These are phyloP conservation scores for Drosophila sp. DNA, from an alignment of 1,140 invertebrate genomes.

Conservation along the genomic window DNA sequence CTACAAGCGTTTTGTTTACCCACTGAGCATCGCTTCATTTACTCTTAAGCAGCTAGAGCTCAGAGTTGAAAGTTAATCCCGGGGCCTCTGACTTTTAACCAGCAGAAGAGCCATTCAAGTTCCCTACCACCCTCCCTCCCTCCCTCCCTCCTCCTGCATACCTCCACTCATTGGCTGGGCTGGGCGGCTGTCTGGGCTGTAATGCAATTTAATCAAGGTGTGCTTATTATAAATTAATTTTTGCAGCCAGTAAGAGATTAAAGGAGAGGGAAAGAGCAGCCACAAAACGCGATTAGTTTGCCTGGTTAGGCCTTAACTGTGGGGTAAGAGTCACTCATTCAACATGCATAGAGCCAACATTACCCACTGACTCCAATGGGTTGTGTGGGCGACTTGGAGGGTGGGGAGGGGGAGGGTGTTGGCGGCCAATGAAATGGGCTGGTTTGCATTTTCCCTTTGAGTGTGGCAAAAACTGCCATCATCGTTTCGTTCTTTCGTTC, in stretches of 20 bases:
- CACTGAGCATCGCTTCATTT: slow-evolving; percentile 16
- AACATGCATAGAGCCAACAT: slow-evolving; percentile 2
- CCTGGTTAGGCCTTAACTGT: slow-evolving; percentile 15
- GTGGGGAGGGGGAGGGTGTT: not conserved
- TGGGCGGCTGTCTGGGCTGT: not conserved
- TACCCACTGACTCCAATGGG: not conserved
- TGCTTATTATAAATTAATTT: slow-evolving; percentile 23
- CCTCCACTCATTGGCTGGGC: not conserved
- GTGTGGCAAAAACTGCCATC: slow-evolving; percentile 12
- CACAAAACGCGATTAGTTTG: slow-evolving; percentile 19
- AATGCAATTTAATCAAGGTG: slow-evolving; percentile 22
- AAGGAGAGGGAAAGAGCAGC: not conserved
- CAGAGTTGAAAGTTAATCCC: slow-evolving; percentile 14
- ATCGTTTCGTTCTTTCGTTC: not conserved
- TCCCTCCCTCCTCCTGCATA: not conserved
- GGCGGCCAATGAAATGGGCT: not conserved
- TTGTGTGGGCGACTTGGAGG: not conserved
- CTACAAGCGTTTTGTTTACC: not conserved
- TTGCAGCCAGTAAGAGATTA: not conserved
- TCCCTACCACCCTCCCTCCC: no score
- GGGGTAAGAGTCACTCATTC: slow-evolving; percentile 4
- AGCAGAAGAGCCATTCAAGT: not conserved
- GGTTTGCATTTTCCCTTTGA: slow-evolving; percentile 11
- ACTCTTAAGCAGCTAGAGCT: not conserved
- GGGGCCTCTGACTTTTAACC: not conserved